These are phyloP conservation scores for Pedionomus torquatus DNA, from an alignment of 2,113 vertebrate species.

Conservation along the genomic window DNA sequence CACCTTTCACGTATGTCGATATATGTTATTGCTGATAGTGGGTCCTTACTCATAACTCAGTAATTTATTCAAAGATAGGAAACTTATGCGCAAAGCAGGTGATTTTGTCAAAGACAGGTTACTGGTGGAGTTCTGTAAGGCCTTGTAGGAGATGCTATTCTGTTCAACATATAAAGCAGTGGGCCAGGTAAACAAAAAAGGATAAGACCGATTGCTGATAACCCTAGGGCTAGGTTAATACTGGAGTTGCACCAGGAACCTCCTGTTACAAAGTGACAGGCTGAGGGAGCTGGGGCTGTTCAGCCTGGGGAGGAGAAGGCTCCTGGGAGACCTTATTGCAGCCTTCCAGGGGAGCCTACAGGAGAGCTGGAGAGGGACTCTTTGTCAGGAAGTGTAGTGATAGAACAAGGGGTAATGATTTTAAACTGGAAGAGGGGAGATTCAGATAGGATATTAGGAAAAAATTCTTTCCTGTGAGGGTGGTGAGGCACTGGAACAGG, in stretches of 20 bases:
- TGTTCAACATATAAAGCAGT: background rate
- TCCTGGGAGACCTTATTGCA: no score
- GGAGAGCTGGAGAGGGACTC: no score
- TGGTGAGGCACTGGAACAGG: no score
- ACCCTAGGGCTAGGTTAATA: background rate
- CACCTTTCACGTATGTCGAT: background rate
- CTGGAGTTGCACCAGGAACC: background rate
- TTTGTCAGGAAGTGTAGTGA: no score
- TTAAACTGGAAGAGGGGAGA: no score
- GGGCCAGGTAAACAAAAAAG: background rate
- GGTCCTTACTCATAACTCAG: background rate
- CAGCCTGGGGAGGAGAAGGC: no score
- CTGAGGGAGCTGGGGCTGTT: no score
- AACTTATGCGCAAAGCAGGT: accelerated
- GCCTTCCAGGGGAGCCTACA: no score
- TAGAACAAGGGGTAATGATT: no score
- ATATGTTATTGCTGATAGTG: background rate
- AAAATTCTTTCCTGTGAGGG: no score
- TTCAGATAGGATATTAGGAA: no score
- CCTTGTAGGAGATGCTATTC: background rate
- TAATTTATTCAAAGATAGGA: background rate
- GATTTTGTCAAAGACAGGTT: background rate
- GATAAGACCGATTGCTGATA: background rate
- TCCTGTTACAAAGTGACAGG: background rate
- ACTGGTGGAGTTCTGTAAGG: background rate